These are phyloP conservation scores for Pocillopora verrucosa DNA, from an alignment of 64 coral and sea anemone species.

Conservation along the genomic window DNA sequence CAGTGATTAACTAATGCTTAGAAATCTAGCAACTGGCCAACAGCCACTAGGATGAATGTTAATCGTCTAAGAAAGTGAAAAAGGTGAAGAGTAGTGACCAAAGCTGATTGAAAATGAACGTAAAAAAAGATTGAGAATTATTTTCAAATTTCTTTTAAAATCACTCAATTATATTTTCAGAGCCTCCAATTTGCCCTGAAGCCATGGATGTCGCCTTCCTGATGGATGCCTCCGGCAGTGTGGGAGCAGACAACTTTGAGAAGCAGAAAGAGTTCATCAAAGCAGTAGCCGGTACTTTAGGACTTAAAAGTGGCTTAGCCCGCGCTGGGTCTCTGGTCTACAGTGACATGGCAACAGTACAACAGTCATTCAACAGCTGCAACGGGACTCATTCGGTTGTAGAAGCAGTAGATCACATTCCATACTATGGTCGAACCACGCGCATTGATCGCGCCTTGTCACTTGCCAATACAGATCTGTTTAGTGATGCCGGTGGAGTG, in stretches of 20 bases:
- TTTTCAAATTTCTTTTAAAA: too few species aligned
- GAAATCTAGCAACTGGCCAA: too few species aligned
- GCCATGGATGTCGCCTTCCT: slow-evolving; percentile 69
- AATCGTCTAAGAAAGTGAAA: too few species aligned
- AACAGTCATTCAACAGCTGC: slow-evolving; percentile 56
- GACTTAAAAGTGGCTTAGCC: slow-evolving; percentile 30
- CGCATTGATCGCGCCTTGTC: slow-evolving; percentile 73
- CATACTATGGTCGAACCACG: slow-evolving; percentile 63
- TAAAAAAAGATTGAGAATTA: too few species aligned
- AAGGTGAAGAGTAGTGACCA: too few species aligned
- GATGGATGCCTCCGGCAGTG: slow-evolving; percentile 73
- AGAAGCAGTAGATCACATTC: slow-evolving; percentile 68
- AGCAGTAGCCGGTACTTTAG: slow-evolving; percentile 56
- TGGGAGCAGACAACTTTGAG: slow-evolving; percentile 66
- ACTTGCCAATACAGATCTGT: slow-evolving; percentile 57
- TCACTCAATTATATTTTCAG: not conserved
- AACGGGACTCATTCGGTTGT: slow-evolving; percentile 56
- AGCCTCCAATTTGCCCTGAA: slow-evolving; percentile 6
- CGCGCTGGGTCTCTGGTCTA: slow-evolving; percentile 57
- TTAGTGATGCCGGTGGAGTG: slow-evolving; percentile 16
- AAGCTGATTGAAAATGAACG: too few species aligned
- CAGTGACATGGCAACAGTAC: slow-evolving; percentile 64
- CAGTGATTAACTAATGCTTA: too few species aligned
- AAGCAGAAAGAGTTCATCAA: slow-evolving; percentile 84
- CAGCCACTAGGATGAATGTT: too few species aligned